Conservation (phyloP, 1,140 invertebrate species). For the Daktulosphaira vitifoliae region DNA sequence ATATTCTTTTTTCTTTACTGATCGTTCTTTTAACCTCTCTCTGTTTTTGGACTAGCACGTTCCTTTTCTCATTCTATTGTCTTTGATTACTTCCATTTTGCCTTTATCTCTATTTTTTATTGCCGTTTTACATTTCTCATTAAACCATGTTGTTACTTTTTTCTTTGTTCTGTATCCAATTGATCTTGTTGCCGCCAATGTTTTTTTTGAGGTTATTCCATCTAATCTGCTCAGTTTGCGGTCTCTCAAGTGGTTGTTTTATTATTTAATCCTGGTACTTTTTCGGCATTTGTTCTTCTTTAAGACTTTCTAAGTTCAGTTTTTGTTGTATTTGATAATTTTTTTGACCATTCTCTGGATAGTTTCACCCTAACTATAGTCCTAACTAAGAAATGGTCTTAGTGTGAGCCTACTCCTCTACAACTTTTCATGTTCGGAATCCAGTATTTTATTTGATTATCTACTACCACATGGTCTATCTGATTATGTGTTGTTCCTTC, state of each 20-base stretch:
- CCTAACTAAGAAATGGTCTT: conserved; percentile 35
- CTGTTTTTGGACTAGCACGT: background rate
- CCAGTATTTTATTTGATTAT: conserved; percentile 24
- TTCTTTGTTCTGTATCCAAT: conserved; percentile 16
- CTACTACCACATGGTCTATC: conserved; percentile 37
- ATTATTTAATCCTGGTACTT: conserved; percentile 1
- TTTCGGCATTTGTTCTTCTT: conserved; percentile 4
- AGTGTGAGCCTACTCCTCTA: conserved; percentile 35
- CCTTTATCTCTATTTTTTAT: conserved; percentile 26
- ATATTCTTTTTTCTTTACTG: conserved; percentile 17
- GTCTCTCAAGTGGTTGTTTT: conserved; percentile 9
- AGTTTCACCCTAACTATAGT: conserved; percentile 23
- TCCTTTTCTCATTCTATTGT: conserved; percentile 12
- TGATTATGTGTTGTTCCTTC: conserved; percentile 30
- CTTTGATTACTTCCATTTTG: conserved; percentile 5
- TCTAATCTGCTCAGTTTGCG: conserved; percentile 7
- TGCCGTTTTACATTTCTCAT: conserved; percentile 34
- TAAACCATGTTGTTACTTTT: conserved; percentile 35
- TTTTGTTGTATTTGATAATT: conserved; percentile 5
- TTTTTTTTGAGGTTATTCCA: conserved; percentile 12
- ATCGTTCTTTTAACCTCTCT: conserved; percentile 3
- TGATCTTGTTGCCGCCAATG: background rate
- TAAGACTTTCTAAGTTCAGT: conserved; percentile 7
- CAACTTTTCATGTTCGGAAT: background rate
- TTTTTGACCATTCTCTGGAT: background rate